Evolutionary conservation across 2,113 vertebrate genomes (phyloP), one percentile per base, ranked within the genome.

Genomic region (Columba janthina): DNA sequence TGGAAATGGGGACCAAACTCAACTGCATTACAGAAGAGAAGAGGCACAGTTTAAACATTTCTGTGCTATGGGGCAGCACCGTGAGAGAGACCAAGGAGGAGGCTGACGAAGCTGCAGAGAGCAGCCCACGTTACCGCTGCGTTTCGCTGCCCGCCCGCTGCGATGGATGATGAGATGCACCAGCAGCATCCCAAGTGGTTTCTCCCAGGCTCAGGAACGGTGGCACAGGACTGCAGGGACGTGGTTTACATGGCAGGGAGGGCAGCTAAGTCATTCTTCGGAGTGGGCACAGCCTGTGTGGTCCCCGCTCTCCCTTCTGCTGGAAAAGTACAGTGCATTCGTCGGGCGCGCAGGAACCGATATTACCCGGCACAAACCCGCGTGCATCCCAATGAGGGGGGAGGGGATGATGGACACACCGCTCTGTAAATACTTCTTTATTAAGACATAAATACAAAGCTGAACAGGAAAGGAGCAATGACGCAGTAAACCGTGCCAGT

Each of bases 391-490:
- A 89, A 95, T 94, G 77, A 97, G 95, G 92, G 71, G 96, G 96
- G 96, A 90, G 70, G 92, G 84, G 90, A 74, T 14, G 80, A 84
- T 3, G 61, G 96, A 92, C 85, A 96, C 93, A 78, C 73, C 14
- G 6, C 92, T 93, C 83, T 89, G 97, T 90, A 96, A 96, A 95
- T 56, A 76, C 84, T 90, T 84, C 95, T 98, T 98, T 98, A 98
- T 98, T 98, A 85, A 97, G 94, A 97, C 97, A 98, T 98, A 98
- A 98, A 98, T 98, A 97, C 91, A 96, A 96, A 96, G 89, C 92
- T 78, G 94, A 94, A 94, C 79, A 88, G 97, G 96, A 96, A 95
- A 91, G 91, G 76, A 78, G 89, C 71, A 94, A 81, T 79, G 72
- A 85, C 89, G 90, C 69, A 46, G 65, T 85, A 74, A 93, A 75